Evolutionary conservation across 2,888 invertebrate genomes (phyloP).

Genomic region (Geotrupes spiniger): DNA sequence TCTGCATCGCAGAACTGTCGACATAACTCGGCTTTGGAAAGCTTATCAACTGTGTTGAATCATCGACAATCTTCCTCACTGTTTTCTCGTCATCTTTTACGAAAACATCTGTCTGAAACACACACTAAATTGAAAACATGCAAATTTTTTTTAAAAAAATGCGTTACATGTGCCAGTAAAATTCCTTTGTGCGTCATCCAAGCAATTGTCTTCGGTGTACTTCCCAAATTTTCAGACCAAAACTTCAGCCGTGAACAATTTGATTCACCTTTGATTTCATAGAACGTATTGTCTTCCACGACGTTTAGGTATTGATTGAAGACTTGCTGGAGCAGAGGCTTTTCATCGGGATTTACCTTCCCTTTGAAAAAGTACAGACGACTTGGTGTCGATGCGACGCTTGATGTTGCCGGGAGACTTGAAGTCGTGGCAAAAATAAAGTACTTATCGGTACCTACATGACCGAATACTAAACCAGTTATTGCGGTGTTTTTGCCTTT

Average conservation of each 20-base stretch:
- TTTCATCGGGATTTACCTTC: constrained; percentile 70
- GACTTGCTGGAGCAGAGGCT: constrained; percentile 74
- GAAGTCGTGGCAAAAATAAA: constrained; percentile 70
- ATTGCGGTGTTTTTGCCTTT: constrained; percentile 75
- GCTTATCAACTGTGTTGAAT: constrained; percentile 34
- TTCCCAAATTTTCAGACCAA: constrained; percentile 65
- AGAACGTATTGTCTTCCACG: constrained; percentile 65
- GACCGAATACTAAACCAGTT: constrained; percentile 83
- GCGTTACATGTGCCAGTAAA: constrained; percentile 69
- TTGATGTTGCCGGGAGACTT: too few species aligned
- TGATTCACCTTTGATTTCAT: constrained; percentile 69
- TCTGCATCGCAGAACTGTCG: constrained; percentile 41
- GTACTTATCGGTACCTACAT: constrained; percentile 70
- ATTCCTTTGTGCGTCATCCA: constrained; percentile 87
- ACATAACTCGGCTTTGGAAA: constrained; percentile 47
- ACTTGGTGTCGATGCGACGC: too few species aligned
- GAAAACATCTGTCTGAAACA: neutral
- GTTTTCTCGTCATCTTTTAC: constrained; percentile 20
- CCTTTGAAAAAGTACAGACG: constrained; percentile 88
- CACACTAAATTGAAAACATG: constrained; percentile 1
- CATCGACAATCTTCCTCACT: constrained; percentile 27
- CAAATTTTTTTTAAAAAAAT: constrained; percentile 2
- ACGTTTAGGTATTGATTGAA: constrained; percentile 74
- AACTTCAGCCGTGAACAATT: constrained; percentile 78
- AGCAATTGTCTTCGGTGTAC: constrained; percentile 72